Conservation (phyloP, 2,888 invertebrate genomes). For the Enchytraeus crypticus region DNA sequence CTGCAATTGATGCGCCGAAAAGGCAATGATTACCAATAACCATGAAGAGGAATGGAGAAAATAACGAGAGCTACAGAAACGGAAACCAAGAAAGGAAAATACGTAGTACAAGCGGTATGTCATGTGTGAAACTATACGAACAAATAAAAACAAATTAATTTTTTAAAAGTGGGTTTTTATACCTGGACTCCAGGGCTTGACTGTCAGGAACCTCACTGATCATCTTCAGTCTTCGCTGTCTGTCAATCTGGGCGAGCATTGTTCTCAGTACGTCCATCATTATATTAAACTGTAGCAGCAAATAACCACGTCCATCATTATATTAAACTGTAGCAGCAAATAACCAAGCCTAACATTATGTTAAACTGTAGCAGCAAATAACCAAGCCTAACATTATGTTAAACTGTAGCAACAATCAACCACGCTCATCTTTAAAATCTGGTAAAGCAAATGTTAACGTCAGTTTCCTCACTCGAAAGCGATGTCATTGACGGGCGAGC, state of each 20-base stretch:
- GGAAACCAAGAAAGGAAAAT: no score
- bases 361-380: constrained; percentile 43
- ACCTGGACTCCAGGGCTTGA: constrained; percentile 21
- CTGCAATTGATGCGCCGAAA: no score
- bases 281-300: constrained; percentile 49
- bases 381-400: constrained; percentile 64
- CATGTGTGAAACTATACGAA: no score
- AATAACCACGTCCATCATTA: constrained; percentile 61
- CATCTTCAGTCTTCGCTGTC: constrained; percentile 78
- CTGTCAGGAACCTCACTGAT: constrained; percentile 23
- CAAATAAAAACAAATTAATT: no score
- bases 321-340: constrained; percentile 47
- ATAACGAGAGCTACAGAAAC: no score
- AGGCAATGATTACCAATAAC: no score
- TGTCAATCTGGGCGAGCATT: constrained; percentile 62
- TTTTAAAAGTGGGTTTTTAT: not conserved
- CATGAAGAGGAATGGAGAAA: no score
- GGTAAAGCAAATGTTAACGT: no score
- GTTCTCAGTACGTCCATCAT: constrained; percentile 77
- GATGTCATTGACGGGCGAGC: no score
- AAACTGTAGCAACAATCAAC: constrained; percentile 17
- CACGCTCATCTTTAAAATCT: no score
- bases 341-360: constrained; percentile 62
- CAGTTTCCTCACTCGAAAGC: no score
- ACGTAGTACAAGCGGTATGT: no score